Evolutionary conservation across 2,888 invertebrate species (phyloP), one percentile per base, ranked within the genome.

Genomic region (Cryptophagus acutangulus): DNA sequence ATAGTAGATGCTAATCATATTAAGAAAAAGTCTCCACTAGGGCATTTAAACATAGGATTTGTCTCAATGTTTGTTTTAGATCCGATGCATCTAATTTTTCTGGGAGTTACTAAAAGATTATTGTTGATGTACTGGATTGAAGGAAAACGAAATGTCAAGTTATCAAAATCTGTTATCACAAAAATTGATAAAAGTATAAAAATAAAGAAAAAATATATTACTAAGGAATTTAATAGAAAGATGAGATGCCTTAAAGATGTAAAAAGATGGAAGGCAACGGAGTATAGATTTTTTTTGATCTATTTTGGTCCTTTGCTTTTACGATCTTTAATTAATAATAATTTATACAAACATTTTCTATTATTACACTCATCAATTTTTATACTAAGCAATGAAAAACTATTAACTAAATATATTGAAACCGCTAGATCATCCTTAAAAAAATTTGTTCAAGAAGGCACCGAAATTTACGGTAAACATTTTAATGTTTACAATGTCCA

Each of bases 1-100:
- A 24, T 16, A 12, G 14, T 24, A 28, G 6, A 20, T 14, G 14
- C 14, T 17, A 16, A 17, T 18, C 36, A 44, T 36, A 43, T 43
- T 28, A 42, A 43, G 34, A 33, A 18, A 10, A 26, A 8, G 15
- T 42, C 45, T 24, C 47, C 47, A n/a, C 29, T 38, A 13, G 28
- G 46, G 33, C 16, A 16, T 1, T 16, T 46, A 12, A 33, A 38
- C 18, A 20, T 46, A 10, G 36, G 36, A 28, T 20, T 46, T 25
- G 41, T 46, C n/a, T 26, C 36, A 15, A 33, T 46, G 36, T 33
- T 46, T 29, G 41, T 38, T 3, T 25, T 46, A 10, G 48, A 48
- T 35, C 43, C 43, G 2, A 43, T 48, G 45, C 48, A 48, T 43
- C 10, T 46, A 16, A 28, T 49, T 26, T 49, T 17, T 31, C 13